Conservation (phyloP, 2,888 invertebrate genomes). For the Ectemnius lituratus region DNA sequence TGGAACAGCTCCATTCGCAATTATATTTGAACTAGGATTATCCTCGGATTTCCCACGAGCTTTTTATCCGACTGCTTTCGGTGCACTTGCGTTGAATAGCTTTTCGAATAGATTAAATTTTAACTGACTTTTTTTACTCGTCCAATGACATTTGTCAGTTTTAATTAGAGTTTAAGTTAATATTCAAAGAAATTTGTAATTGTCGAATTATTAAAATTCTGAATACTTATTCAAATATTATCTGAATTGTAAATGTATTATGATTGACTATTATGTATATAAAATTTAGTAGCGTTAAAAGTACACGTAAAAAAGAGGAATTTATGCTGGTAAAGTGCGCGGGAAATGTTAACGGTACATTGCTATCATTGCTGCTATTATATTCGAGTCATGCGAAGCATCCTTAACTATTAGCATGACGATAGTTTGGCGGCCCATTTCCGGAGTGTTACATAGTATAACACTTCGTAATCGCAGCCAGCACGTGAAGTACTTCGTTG, state of each 20-base stretch:
- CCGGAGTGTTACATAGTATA: too few species aligned
- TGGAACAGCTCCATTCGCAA: background rate
- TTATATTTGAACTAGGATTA: conserved; percentile 6
- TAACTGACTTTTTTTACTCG: background rate
- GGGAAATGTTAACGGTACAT: background rate
- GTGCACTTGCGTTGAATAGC: background rate
- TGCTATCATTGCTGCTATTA: background rate
- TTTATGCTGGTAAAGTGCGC: background rate
- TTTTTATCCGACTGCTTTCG: background rate
- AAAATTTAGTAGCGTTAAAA: too few species aligned
- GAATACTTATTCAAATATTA: too few species aligned
- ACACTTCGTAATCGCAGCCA: too few species aligned
- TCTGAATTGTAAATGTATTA: too few species aligned
- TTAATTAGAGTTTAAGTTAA: too few species aligned
- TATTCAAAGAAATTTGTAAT: too few species aligned
- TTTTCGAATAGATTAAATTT: background rate
- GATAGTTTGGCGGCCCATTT: too few species aligned
- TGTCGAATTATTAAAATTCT: too few species aligned
- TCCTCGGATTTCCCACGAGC: background rate
- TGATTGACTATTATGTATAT: too few species aligned
- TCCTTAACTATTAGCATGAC: conserved; percentile 4
- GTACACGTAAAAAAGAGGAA: background rate
- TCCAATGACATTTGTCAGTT: too few species aligned
- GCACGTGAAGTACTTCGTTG: too few species aligned
- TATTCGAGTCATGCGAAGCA: conserved; percentile 11